A percentile compares a stretch with the other conserved stretches of the same genome.
These are phyloP conservation scores for Drosophila mulleri DNA, from an alignment of 2,888 invertebrate genomes.

Conservation along the genomic window DNA sequence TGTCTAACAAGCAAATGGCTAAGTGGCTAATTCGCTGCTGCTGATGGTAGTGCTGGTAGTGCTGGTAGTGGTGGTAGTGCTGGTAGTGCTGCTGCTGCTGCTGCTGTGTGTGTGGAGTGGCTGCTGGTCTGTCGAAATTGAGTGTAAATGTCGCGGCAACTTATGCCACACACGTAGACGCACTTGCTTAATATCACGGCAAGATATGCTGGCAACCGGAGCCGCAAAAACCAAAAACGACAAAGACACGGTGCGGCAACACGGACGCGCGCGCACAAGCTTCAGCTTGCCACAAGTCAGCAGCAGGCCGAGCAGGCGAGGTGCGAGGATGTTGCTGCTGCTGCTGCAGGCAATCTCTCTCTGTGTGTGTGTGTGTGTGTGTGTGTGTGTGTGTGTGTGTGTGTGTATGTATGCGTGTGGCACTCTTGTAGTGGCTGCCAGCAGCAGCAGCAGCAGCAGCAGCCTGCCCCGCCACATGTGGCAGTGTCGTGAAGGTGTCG, in stretches of 20 bases:
- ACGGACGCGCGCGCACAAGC: constrained; percentile 11
- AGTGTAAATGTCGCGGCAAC: constrained; percentile 75
- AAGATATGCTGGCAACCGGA: constrained; percentile 46
- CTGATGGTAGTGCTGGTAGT: not conserved
- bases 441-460: not conserved
- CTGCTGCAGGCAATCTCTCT: constrained; percentile 54
- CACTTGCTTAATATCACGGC: constrained; percentile 76
- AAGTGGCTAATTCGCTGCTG: constrained; percentile 20
- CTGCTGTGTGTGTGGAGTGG: not conserved
- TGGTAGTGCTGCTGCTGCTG: too few species aligned
- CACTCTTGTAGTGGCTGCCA: constrained; percentile 29
- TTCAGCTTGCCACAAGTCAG: constrained; percentile 62
- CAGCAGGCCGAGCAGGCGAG: constrained; percentile 42
- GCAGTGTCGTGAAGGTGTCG: constrained; percentile 76
- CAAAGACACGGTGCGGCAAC: constrained; percentile 31
- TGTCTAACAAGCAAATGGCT: constrained; percentile 37
- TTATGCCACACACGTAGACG: constrained; percentile 76
- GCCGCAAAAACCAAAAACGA: constrained; percentile 41
- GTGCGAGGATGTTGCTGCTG: constrained; percentile 4
- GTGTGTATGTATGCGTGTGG: constrained; percentile 4
- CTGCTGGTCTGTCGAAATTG: constrained; percentile 48
- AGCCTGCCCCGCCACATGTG: constrained; percentile 46
- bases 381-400: not conserved
- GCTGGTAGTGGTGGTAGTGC: too few species aligned
- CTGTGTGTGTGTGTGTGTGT: not conserved